A percentile compares a stretch with the other conserved stretches of the same genome.
Evolutionary conservation across 2,113 vertebrate species (phyloP).

Genomic region (Procavia capensis): DNA sequence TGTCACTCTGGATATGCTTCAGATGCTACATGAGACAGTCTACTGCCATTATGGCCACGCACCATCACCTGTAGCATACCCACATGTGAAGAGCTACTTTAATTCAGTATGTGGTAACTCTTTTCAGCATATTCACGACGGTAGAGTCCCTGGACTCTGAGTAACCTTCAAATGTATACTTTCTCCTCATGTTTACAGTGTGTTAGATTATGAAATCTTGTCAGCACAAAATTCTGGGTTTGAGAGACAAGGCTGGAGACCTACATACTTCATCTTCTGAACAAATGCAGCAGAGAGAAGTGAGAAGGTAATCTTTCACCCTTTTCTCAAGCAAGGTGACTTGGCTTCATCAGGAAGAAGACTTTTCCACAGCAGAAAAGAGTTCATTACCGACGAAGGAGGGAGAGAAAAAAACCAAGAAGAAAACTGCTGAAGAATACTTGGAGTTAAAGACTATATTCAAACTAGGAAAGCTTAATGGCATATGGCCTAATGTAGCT

Average conservation of each 20-base stretch:
- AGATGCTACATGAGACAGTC: neutral
- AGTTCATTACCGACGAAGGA: neutral
- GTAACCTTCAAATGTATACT: neutral
- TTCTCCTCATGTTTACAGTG: neutral
- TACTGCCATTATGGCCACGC: no score
- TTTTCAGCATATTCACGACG: neutral
- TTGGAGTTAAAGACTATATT: neutral
- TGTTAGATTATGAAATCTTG: neutral
- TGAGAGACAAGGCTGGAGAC: neutral
- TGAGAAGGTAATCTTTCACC: neutral
- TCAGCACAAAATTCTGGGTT: neutral
- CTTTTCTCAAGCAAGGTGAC: neutral
- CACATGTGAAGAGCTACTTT: neutral
- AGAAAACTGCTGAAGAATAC: neutral
- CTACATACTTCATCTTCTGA: neutral
- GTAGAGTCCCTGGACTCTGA: neutral
- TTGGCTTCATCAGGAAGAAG: neutral
- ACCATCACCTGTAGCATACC: accelerated
- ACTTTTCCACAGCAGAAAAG: neutral
- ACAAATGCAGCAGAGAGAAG: neutral
- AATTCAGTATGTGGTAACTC: neutral
- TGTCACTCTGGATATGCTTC: neutral
- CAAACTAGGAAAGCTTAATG: neutral
- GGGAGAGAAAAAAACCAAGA: neutral
- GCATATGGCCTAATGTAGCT: accelerated